Conservation (phyloP, 1,140 invertebrate genomes). For the Psilanteris sp. region DNA sequence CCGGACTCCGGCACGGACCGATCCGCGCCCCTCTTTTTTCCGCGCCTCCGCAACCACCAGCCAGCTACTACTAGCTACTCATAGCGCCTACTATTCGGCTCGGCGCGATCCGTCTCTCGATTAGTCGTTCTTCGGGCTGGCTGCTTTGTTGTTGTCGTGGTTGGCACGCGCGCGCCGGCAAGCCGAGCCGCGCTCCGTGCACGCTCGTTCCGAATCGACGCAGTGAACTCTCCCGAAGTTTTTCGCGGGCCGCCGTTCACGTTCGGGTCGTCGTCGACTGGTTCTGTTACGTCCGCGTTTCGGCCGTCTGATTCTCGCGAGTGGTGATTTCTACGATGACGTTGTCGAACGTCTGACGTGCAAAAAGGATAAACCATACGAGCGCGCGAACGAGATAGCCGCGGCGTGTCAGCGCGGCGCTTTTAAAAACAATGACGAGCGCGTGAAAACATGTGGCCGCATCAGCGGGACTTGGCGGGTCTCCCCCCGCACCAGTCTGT, state of each 20-base stretch:
- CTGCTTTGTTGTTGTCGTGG: conserved; percentile 17
- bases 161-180: conserved; percentile 8
- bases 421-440: neutral
- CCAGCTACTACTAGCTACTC: conserved; percentile 22
- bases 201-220: neutral
- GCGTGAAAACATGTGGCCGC: conserved; percentile 66
- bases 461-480: conserved; percentile 54
- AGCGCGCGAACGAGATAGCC: too few relatives aligned
- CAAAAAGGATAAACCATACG: too few relatives aligned
- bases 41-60: conserved; percentile 24
- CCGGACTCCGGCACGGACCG: conserved; percentile 39
- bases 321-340: too few relatives aligned
- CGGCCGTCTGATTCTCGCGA: too few relatives aligned
- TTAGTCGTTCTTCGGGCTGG: conserved; percentile 36
- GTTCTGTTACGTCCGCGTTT: too few relatives aligned
- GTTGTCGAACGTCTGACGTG: too few relatives aligned
- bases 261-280: neutral
- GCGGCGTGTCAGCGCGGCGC: neutral
- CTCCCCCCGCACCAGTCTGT: conserved; percentile 37
- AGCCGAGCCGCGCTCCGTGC: neutral
- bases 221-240: neutral
- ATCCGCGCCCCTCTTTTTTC: conserved; percentile 28
- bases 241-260: neutral
- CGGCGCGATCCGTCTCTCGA: conserved; percentile 20
- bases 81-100: conserved; percentile 10